Conservation (phyloP, 2,888 invertebrate genomes). For the Acronicta psi region DNA sequence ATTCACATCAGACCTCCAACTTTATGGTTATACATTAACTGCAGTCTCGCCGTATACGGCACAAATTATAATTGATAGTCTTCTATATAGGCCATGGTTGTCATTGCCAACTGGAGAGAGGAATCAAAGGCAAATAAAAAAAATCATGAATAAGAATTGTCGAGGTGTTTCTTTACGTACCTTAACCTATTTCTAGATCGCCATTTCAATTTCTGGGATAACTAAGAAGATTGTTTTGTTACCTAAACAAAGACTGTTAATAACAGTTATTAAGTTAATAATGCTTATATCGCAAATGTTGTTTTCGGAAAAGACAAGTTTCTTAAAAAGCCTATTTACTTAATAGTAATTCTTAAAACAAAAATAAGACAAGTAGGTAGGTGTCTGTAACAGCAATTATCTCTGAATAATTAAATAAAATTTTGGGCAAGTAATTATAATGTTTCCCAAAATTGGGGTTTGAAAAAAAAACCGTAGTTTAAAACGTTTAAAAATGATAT, state of each 20-base stretch:
- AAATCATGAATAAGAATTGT: slow-evolving; percentile 11
- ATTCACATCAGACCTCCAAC: slow-evolving; percentile 63
- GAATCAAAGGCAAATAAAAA: slow-evolving; percentile 65
- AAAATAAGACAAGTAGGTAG: slow-evolving; percentile 29
- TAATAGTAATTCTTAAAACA: slow-evolving; percentile 24
- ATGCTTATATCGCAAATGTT: neutral
- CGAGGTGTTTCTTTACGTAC: slow-evolving; percentile 5
- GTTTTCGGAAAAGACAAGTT: slow-evolving; percentile 1
- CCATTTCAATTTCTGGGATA: neutral
- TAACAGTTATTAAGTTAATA: slow-evolving; percentile 21
- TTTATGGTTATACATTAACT: slow-evolving; percentile 73
- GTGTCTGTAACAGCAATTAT: slow-evolving; percentile 26
- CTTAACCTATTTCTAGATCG: slow-evolving; percentile 4
- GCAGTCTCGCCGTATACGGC: slow-evolving; percentile 74
- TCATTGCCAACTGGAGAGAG: slow-evolving; percentile 69
- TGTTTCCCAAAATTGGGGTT: slow-evolving; percentile 16
- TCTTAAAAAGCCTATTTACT: slow-evolving; percentile 6
- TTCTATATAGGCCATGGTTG: slow-evolving; percentile 78
- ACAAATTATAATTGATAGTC: slow-evolving; percentile 77
- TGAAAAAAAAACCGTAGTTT: slow-evolving; percentile 18
- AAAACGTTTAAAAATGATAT: slow-evolving; percentile 1
- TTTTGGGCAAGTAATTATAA: slow-evolving; percentile 32
- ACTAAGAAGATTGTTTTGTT: slow-evolving; percentile 8
- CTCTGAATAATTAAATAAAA: slow-evolving; percentile 15
- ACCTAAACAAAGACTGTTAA: slow-evolving; percentile 10